Base-by-base conservation (phyloP, 2,888 invertebrate genomes). In the Theretra japonica region DNA sequence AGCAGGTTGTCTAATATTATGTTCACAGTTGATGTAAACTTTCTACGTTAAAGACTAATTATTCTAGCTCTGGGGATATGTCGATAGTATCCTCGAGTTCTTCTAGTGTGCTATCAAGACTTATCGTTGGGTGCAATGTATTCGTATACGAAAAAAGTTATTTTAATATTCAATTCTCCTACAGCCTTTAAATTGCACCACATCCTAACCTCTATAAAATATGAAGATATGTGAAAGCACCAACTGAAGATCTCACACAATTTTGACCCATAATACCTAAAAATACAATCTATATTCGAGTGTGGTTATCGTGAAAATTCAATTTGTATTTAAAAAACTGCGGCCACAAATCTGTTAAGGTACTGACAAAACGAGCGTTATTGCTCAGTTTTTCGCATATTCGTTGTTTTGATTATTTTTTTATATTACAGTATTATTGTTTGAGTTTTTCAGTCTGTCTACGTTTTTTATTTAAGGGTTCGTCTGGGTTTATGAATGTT, bases 241-340 rank as follows among this genome's bases (percentile, higher is more conserved):
- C 6, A n/a, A n/a, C 4, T n/a, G n/a, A n/a, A 19, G 53, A n/a
- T n/a, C 15, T n/a, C 53, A n/a, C 17, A n/a, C 53, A 53, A 53
- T 53, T 53, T 53, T n/a, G 6, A n/a, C n/a, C n/a, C 6, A 1
- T 53, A n/a, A 53, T n/a, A n/a, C 53, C n/a, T n/a, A 1, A 53
- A n/a, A 53, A 53, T 53, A 53, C 19, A 53, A 53, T n/a, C 5
- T n/a, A 53, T 7, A n/a, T 53, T 53, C 53, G 53, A 53, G 53
- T 53, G 53, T 53, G 41, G n/a, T n/a, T n/a, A 6, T 53, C 53
- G 19, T n/a, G 53, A 41, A 53, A 53, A 53, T 53, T 53, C 53
- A 53, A 53, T 53, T 53, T 53, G 53, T 53, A 53, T 53, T 53
- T 53, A 53, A 53, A 41, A 53, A 53, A 53, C n/a, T 53, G n/a